A percentile compares a stretch with the other conserved stretches of the same genome.
Evolutionary conservation across 2,888 invertebrate species (phyloP).

Genomic region (Argyra leucocephala): DNA sequence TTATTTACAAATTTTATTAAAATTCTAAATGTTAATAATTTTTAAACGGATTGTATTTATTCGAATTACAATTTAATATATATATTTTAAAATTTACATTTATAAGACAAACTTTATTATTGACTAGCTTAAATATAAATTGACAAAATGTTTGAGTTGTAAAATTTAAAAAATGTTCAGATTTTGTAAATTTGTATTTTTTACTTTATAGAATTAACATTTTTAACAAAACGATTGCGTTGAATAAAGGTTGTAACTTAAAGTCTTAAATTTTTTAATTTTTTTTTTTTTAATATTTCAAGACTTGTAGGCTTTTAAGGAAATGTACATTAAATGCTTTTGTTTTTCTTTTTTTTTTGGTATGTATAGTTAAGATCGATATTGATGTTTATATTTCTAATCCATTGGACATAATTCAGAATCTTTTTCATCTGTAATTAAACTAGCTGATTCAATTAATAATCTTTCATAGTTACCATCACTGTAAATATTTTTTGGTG

Average conservation of each 20-base stretch:
- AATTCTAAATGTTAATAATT: too few species aligned
- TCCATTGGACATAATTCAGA: background rate
- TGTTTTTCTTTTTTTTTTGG: too few species aligned
- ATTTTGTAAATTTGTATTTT: background rate
- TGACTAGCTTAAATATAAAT: background rate
- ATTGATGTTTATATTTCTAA: background rate
- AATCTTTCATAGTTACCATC: background rate
- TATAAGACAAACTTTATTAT: background rate
- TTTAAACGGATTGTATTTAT: too few species aligned
- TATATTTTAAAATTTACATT: too few species aligned
- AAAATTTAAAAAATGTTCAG: background rate
- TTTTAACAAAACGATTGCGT: background rate
- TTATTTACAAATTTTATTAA: too few species aligned
- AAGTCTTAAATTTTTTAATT: too few species aligned
- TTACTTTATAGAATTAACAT: background rate
- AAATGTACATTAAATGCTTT: background rate
- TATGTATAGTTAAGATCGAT: background rate
- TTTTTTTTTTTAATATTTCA: too few species aligned
- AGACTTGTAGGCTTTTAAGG: background rate
- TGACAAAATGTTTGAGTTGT: background rate
- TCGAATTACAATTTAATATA: too few species aligned
- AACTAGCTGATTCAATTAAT: background rate
- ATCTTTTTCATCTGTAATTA: background rate
- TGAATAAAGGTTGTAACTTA: background rate
- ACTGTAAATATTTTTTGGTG: conserved; percentile 41